These are phyloP conservation scores for Oncorhynchus keta DNA, from an alignment of 2,113 vertebrate species.

Conservation along the genomic window DNA sequence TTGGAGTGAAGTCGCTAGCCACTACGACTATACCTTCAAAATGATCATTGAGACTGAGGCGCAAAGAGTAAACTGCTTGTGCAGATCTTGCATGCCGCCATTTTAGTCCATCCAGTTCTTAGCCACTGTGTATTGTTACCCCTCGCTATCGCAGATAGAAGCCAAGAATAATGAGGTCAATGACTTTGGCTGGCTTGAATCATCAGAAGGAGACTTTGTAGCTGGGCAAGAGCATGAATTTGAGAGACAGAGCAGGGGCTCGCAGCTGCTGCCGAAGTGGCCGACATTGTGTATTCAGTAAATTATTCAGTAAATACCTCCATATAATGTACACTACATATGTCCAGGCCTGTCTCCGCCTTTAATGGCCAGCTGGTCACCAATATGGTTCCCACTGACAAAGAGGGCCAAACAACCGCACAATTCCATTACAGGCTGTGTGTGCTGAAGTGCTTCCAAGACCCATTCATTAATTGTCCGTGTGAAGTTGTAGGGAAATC, in stretches of 20 bases:
- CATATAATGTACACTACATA: conserved; percentile 79
- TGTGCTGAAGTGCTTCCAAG: conserved; percentile 70
- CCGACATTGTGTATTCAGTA: conserved; percentile 70
- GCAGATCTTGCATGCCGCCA: conserved; percentile 18
- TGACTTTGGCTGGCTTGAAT: conserved; percentile 69
- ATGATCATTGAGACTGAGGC: conserved; percentile 47
- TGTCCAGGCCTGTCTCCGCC: conserved; percentile 71
- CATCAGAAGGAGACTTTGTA: conserved; percentile 59
- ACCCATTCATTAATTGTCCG: conserved; percentile 78
- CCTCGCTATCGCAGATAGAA: conserved; percentile 57
- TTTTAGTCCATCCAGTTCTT: conserved; percentile 46
- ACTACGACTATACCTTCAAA: conserved; percentile 37
- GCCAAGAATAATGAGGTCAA: conserved; percentile 68
- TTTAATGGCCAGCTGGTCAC: conserved; percentile 82
- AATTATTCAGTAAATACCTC: conserved; percentile 80
- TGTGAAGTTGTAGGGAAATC: conserved; percentile 76
- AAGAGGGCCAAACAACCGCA: conserved; percentile 66
- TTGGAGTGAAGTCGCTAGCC: conserved; percentile 52
- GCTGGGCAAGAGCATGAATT: conserved; percentile 34
- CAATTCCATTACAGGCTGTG: conserved; percentile 72
- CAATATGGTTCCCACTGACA: conserved; percentile 75
- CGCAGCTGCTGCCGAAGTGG: conserved; percentile 61
- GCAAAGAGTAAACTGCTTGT: conserved; percentile 44
- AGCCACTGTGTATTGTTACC: conserved; percentile 44
- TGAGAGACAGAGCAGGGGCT: conserved; percentile 50